Evolutionary conservation across 2,797 vertebrate genomes (phyloP), one percentile per base, ranked within the genome.

Genomic region (Capromys pilorides): DNA sequence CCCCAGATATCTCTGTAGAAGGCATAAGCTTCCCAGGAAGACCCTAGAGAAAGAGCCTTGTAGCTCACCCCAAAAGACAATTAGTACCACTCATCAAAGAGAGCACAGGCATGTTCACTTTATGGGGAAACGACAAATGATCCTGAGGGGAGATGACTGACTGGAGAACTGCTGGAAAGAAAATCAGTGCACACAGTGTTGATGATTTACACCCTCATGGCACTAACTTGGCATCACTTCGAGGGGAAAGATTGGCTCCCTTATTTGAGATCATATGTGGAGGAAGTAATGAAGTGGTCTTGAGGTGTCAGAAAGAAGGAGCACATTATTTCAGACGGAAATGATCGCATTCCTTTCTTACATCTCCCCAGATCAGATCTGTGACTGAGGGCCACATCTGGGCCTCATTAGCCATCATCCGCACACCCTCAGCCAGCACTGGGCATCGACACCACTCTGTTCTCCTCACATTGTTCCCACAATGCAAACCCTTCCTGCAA

Each of bases 141-240:
- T 96, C 36, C 18, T 26, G 88, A 95, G 86, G 86, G 41, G 71
- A 90, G 96, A 95, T 86, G 3, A 0, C 93, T 95, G 89, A 97
- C 96, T 95, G 86, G 96, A 97, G 67, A 95, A 64, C 90, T 95
- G 19, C 93, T 90, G 94, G 82, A 95, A 97, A 94, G 81, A 97
- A 96, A 96, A 97, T 93, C 39, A 91, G 95, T 64, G 97, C 90
- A 87, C 95, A 90, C 67, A 0, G 14, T 71, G 80, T 78, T 97
- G 97, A 82, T 33, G 94, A 97, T 98, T 97, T 97, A 94, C 61
- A 1, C 97, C 96, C 96, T 97, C 93, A 0, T 86, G 95, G 78
- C 95, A 90, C 87, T 97, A 93, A 96, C 95, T 92, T 96, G 95
- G 97, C 93, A 94, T 96, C 67, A 16, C 57, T 1, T 89, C 28